Conservation (phyloP, 2,113 vertebrate genomes). For the Pelusios castaneus region DNA sequence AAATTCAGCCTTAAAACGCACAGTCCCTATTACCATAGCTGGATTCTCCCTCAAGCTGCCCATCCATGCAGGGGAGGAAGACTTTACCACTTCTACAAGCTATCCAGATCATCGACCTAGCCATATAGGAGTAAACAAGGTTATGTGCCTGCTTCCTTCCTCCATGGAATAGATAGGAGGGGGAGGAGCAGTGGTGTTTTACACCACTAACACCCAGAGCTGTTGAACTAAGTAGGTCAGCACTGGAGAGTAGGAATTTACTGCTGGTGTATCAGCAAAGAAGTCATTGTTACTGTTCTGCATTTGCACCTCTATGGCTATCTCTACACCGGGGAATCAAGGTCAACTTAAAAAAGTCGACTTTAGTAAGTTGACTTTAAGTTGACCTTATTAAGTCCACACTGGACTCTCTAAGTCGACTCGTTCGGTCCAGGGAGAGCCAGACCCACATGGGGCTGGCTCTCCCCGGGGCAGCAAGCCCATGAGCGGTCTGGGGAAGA, state of each 20-base stretch:
- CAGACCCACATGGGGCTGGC: too few relatives aligned
- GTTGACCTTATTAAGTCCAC: too few relatives aligned
- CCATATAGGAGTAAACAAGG: background rate
- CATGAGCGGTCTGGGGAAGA: too few relatives aligned
- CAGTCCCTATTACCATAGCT: background rate
- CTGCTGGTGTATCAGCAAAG: background rate
- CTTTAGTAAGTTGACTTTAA: too few relatives aligned
- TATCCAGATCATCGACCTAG: background rate
- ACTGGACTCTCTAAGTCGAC: too few relatives aligned
- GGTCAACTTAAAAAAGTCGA: too few relatives aligned
- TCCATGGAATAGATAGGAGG: background rate
- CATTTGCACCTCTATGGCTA: too few relatives aligned
- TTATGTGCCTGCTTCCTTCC: background rate
- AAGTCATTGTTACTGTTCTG: background rate
- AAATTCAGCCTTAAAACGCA: background rate
- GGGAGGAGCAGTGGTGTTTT: background rate
- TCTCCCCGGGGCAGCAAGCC: too few relatives aligned
- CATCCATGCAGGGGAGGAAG: background rate
- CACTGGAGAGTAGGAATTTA: background rate
- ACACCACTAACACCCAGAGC: background rate
- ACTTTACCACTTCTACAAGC: background rate
- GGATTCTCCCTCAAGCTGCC: too few relatives aligned
- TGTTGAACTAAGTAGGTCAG: background rate
- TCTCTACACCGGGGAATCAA: too few relatives aligned
- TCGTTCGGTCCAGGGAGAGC: too few relatives aligned